Evolutionary conservation across 2,888 invertebrate species (phyloP).

Genomic region (Andrena hattorfiana): DNA sequence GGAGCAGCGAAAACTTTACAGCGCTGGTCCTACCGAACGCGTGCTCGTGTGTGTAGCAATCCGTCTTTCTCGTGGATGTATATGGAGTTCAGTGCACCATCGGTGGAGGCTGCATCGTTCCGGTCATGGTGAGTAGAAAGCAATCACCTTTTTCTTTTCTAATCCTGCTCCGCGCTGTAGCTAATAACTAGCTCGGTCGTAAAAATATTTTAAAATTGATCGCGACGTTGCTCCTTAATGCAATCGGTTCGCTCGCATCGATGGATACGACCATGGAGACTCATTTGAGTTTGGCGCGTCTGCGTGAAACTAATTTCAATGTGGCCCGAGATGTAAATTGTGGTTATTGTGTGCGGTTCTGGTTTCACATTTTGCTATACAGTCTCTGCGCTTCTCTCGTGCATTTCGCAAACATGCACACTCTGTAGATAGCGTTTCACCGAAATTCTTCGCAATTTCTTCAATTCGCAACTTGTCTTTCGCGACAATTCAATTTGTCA

Average conservation of each 20-base stretch:
- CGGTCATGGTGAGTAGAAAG: constrained; percentile 7
- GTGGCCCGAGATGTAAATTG: constrained; percentile 17
- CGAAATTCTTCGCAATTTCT: not conserved
- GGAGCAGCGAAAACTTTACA: not conserved
- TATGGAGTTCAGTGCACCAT: constrained; percentile 29
- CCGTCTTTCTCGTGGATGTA: constrained; percentile 17
- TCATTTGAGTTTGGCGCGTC: constrained; percentile 58
- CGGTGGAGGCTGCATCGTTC: not conserved
- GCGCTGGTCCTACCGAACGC: constrained; percentile 5
- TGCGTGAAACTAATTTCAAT: constrained; percentile 56
- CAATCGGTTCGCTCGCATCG: constrained; percentile 58
- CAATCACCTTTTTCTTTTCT: too few relatives aligned
- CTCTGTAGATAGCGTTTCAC: not conserved
- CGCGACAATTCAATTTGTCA: too few relatives aligned
- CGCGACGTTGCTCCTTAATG: constrained; percentile 37
- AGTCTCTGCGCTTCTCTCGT: too few relatives aligned
- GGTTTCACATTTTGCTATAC: not conserved
- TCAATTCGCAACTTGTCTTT: too few relatives aligned
- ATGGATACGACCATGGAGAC: constrained; percentile 58
- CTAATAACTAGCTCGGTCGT: not conserved
- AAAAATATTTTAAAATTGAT: constrained; percentile 54
- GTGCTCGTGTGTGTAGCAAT: constrained; percentile 18
- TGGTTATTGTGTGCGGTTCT: not conserved
- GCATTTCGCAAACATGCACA: not conserved
- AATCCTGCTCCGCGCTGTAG: not conserved